Conservation (phyloP, 2,113 vertebrate genomes). For the Bucco capensis region DNA sequence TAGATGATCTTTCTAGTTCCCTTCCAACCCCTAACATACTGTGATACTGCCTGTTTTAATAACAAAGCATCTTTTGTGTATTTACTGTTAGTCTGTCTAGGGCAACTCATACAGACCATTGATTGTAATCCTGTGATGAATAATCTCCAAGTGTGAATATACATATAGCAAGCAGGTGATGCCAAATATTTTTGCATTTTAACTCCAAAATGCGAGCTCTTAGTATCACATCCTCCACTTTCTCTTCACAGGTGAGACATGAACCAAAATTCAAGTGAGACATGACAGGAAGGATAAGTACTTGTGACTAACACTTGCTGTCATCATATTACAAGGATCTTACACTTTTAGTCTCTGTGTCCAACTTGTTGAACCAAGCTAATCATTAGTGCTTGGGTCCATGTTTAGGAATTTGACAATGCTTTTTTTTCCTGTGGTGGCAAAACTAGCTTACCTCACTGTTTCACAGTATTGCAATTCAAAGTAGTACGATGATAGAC, state of each 20-base stretch:
- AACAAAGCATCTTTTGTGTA: background rate
- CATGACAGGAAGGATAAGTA: background rate
- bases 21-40: no score
- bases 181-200: background rate
- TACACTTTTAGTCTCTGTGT: background rate
- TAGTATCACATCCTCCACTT: background rate
- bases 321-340: background rate
- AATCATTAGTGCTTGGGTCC: background rate
- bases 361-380: background rate
- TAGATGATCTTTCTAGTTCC: no score
- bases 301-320: background rate
- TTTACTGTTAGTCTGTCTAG: background rate
- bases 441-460: background rate
- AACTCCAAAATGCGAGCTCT: background rate
- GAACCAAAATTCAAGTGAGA: background rate
- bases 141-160: background rate
- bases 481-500: background rate
- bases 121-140: background rate
- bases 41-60: no score
- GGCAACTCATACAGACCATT: background rate
- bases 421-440: background rate
- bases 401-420: background rate
- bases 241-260: background rate
- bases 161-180: background rate
- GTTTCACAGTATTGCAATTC: background rate